phyloP scores from a whole-genome alignment of 2,113 vertebrate genomes.

The Cathartes aura region DNA sequence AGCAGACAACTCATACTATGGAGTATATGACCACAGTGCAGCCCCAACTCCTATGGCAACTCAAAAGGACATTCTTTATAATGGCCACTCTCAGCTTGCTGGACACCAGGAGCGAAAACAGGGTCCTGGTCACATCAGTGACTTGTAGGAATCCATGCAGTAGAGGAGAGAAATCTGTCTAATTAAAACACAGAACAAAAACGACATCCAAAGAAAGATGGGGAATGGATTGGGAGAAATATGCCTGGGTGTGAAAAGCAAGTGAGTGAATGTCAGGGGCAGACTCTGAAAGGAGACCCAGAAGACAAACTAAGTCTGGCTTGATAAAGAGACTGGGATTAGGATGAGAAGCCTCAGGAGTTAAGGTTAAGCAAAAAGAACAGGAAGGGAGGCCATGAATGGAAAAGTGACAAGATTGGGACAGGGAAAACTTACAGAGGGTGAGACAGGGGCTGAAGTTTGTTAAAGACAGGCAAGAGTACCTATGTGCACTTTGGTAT shows the following conservation, averaged over 20 bases:
- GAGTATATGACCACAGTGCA: neutral
- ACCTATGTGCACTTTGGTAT: neutral
- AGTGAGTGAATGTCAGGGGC: neutral
- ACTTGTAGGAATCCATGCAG: neutral
- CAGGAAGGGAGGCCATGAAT: neutral
- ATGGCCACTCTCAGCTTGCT: neutral
- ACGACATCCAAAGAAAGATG: neutral
- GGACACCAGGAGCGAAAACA: neutral
- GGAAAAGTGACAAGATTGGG: neutral
- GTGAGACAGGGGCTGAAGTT: neutral
- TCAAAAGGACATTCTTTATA: neutral
- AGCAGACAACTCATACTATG: neutral
- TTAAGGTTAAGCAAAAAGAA: neutral
- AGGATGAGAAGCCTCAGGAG: neutral
- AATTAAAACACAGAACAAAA: neutral
- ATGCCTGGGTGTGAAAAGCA: neutral
- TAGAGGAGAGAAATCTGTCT: neutral
- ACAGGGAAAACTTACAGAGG: neutral
- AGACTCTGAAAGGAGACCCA: neutral
- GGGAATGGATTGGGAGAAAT: neutral
- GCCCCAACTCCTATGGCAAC: neutral
- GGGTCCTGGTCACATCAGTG: neutral
- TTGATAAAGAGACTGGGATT: neutral
- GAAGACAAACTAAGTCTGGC: neutral
- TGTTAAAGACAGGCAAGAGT: neutral